phyloP scores from a whole-genome alignment of 2,888 invertebrate genomes.

The Diaperis boleti region DNA sequence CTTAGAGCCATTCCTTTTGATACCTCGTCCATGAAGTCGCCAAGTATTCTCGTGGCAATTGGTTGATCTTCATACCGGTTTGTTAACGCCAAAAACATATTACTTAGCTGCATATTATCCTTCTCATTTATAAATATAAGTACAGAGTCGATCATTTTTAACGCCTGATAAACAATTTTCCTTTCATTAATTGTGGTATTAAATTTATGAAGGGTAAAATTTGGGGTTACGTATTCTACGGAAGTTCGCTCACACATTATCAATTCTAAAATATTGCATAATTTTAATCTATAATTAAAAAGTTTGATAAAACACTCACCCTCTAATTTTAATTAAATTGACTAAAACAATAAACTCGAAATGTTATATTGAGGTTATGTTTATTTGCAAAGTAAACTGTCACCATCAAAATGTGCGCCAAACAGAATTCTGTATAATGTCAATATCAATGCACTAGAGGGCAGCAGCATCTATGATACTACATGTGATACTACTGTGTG shows the following conservation, averaged over 20 bases:
- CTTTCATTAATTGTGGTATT: conserved; percentile 59
- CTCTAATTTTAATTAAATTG: no score
- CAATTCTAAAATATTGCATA: neutral
- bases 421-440: no score
- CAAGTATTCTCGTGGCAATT: conserved; percentile 63
- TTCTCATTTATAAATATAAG: conserved; percentile 66
- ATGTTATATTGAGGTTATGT: neutral
- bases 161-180: conserved; percentile 62
- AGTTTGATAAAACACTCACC: no score
- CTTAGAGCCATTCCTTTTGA: conserved; percentile 52
- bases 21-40: conserved; percentile 58
- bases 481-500: no score
- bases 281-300: no score
- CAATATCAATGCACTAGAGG: no score
- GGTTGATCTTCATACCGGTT: conserved; percentile 55
- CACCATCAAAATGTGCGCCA: no score
- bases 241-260: neutral
- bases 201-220: conserved; percentile 60
- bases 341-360: no score
- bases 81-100: conserved; percentile 63
- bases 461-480: no score
- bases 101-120: conserved; percentile 59
- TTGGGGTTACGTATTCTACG: conserved; percentile 47
- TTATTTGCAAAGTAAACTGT: neutral
- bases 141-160: conserved; percentile 65